Percentiles rank a stretch among this genome's conserved stretches.
These are phyloP conservation scores for Dinothrombium tinctorium DNA, from an alignment of 1,140 invertebrate species.

Conservation along the genomic window DNA sequence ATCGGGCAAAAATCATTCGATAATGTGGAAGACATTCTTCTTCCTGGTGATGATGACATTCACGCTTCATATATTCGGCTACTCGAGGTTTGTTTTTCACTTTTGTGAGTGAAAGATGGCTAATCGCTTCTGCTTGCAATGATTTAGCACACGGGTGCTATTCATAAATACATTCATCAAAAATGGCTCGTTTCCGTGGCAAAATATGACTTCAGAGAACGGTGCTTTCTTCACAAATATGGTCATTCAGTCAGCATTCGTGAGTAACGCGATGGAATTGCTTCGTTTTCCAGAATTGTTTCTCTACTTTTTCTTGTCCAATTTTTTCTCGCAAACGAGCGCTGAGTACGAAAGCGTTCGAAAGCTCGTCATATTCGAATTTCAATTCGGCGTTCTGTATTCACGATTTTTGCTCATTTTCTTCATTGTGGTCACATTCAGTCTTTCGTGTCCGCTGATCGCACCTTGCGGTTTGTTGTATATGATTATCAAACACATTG, in stretches of 20 bases:
- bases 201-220: too few species aligned
- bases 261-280: constrained; percentile 66
- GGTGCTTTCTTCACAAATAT: constrained; percentile 94
- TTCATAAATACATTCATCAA: too few species aligned
- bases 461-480: constrained; percentile 74
- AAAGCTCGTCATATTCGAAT: constrained; percentile 51
- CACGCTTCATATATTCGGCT: constrained; percentile 73
- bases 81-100: constrained; percentile 33
- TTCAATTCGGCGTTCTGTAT: constrained; percentile 81
- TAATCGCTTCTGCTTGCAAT: constrained; percentile 1
- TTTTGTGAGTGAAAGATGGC: neutral
- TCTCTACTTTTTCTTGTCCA: constrained; percentile 34
- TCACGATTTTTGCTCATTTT: constrained; percentile 83
- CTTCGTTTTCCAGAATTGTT: constrained; percentile 81
- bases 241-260: constrained; percentile 73
- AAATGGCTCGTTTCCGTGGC: constrained; percentile 79
- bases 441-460: constrained; percentile 72
- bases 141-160: too few species aligned
- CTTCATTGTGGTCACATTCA: constrained; percentile 71
- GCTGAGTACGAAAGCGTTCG: constrained; percentile 5
- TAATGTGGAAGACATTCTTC: constrained; percentile 79
- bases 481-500: constrained; percentile 70
- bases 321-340: constrained; percentile 5
- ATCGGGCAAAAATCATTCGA: constrained; percentile 66
- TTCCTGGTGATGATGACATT: constrained; percentile 81